Evolutionary conservation across 1,140 invertebrate genomes (phyloP), one percentile per base, ranked within the genome.

Genomic region (Neotoxoptera formosana): DNA sequence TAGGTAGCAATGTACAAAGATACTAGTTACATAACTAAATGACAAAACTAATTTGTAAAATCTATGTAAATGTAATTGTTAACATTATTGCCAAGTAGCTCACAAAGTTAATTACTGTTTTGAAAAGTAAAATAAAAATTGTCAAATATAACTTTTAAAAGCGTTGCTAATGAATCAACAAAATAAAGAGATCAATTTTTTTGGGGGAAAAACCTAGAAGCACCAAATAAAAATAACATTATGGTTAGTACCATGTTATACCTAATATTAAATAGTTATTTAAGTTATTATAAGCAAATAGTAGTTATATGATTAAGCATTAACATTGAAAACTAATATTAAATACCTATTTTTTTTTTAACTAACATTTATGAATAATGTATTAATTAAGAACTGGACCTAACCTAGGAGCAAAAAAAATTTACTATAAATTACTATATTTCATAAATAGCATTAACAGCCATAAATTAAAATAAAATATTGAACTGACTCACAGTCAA

Each of bases 101-200:
- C 21, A 83, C 36, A 89, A 56, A 89, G 9, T 56, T 23, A 36
- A 1, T 56, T 60, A 6, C 4, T 21, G 20, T 34, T 51, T 88
- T 51, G 17, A 86, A 47, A 45, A 45, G 14, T 86, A 86, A 47
- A 86, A 47, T 34, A 41, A 56, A 89, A 36, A 89, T 41, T 34
- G 11, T 56, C 34, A 89, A 36, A 56, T 53, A 21, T 88, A 30
- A 56, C 8, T 53, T 89, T 87, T 87, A 48, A 87, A 48, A 20
- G 30, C 30, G 23, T 30, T 89, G 8, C 41, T 86, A 56, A 25
- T 20, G 23, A 53, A 30, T 3, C 21, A 89, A 30, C 53, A 56
- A 89, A 36, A 41, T 25, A 89, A 90, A 90, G 89, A 90, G 89
- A 90, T 90, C 89, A 90, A 89, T 20, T 67, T 60, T 90, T 67